Evolutionary conservation across 2,888 invertebrate genomes (phyloP), one percentile per base, ranked within the genome.

Genomic region (Phyllotreta striolata): DNA sequence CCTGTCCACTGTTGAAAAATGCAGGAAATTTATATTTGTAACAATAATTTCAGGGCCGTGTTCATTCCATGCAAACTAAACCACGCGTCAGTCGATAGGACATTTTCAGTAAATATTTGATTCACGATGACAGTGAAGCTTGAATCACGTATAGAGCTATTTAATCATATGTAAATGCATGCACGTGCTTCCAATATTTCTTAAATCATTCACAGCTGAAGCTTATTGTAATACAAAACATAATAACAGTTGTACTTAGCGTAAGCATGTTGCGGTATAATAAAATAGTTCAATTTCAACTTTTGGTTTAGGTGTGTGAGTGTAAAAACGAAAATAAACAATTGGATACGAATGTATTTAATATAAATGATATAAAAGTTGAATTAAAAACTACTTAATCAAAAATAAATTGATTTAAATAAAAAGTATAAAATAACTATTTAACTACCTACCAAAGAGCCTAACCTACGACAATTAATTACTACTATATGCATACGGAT

Each of bases 1-100:
- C 75, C 91, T 87, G 79, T 93, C 93, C 84, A 89, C 91, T 92
- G 66, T 35, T 63, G 64, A 73, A 70, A 57, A 58, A 63, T 47
- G 12, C 38, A 37, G 34, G 38, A 10, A n/a, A 34, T 34, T 34
- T 8, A 34, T 41, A 12, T 4, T 12, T 41, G 24, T 24, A 24
- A 24, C 4, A 24, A 24, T 1, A 24, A 24, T 24, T 24, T 24
- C 4, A 24, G 24, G 4, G 24, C 24, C 24, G 4, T 24, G 24
- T 24, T 24, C 24, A 24, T 24, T 24, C 24, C 24, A 24, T 24
- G 24, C 24, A 24, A 24, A 24, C 24, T 24, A 24, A 24, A 24
- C 24, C 24, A 24, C 4, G 24, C 4, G 4, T 24, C 24, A 24
- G 24, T 24, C 2, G 24, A 24, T 24, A 4, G 24, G 4, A 24